Percentiles rank a stretch among this genome's conserved stretches.
These are phyloP conservation scores for Nomada lathburiana DNA, from an alignment of 2,888 invertebrate species.

Conservation along the genomic window DNA sequence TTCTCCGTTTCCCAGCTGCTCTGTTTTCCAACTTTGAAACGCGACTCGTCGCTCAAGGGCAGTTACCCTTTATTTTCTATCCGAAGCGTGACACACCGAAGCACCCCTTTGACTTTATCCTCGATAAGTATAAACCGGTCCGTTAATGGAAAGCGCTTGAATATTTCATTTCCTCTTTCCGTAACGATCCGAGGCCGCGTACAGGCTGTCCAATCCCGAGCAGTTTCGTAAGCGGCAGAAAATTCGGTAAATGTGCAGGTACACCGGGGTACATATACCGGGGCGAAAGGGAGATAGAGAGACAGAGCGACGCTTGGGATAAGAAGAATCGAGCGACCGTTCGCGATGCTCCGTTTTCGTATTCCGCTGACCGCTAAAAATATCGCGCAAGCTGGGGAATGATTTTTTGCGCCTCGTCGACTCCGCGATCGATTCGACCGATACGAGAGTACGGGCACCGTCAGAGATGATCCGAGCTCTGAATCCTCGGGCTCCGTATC, in stretches of 20 bases:
- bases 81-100: slow-evolving; percentile 66
- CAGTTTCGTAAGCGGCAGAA: slow-evolving; percentile 13
- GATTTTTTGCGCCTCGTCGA: too few relatives aligned
- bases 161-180: slow-evolving; percentile 76
- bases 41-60: background rate
- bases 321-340: background rate
- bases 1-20: too few relatives aligned
- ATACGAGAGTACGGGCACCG: too few relatives aligned
- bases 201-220: slow-evolving; percentile 34
- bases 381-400: too few relatives aligned
- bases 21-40: too few relatives aligned
- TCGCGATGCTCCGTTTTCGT: background rate
- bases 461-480: too few relatives aligned
- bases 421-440: too few relatives aligned
- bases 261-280: too few relatives aligned
- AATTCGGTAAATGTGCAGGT: slow-evolving; percentile 17
- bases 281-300: background rate
- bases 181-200: slow-evolving; percentile 48
- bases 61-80: slow-evolving; percentile 60
- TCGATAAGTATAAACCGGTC: slow-evolving; percentile 80
- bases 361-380: too few relatives aligned
- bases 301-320: slow-evolving; percentile 4
- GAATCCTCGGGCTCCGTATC: too few relatives aligned
- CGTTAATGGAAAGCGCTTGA: slow-evolving; percentile 82
- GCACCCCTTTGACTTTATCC: slow-evolving; percentile 81